Evolutionary conservation across 37 sponge, comb jelly and placozoan genomes (phyloP), one percentile per base, ranked within the genome.

Genomic region (Chondrilla cf. caribensis): DNA sequence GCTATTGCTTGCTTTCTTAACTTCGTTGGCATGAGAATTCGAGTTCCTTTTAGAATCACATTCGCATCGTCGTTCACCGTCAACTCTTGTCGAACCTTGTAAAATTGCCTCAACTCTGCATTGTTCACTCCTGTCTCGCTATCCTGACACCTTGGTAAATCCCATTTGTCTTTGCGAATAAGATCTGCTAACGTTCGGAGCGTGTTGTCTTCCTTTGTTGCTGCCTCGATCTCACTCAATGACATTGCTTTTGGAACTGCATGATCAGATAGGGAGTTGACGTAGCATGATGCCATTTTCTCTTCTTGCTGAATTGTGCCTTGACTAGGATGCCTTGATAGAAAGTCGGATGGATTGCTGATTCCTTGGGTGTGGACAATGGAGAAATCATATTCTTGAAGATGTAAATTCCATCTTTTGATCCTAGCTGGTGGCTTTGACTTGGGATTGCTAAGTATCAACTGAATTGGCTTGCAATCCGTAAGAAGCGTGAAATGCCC

Each of bases 341-440:
- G 58, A 41, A 78, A 82, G 77, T 87, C 83, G 15, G 87, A 87
- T 2, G 87, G 87, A 38, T 87, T 87, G 18, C 28, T 15, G 1
- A 3, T 25, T 29, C 87, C 87, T 77, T 77, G 36, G 3, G 82
- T 87, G 82, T 87, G 83, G 0, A 87, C 70, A 21, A 32, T 31
- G 21, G 33, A 7, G 32, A 87, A 87, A 4, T 87, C 58, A 36
- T 87, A 87, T 6, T 58, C 82, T 77, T 87, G 78, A 43, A 87
- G 70, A 18, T 70, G 67, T 0, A 82, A 35, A 40, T 87, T 87
- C 83, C 83, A 87, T 6, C 81, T 7, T 54, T 87, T 79, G n/a
- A 87, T 87, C 0, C 66, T 21, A 43, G 87, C 87, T 22, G 87
- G 87, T 60, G 87, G 79, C 77, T 44, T 87, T 37, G 87, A 87